A percentile compares a stretch with the other conserved stretches of the same genome.
Conservation (phyloP, 1,140 invertebrate genomes). For the Antheraea pernyi region DNA sequence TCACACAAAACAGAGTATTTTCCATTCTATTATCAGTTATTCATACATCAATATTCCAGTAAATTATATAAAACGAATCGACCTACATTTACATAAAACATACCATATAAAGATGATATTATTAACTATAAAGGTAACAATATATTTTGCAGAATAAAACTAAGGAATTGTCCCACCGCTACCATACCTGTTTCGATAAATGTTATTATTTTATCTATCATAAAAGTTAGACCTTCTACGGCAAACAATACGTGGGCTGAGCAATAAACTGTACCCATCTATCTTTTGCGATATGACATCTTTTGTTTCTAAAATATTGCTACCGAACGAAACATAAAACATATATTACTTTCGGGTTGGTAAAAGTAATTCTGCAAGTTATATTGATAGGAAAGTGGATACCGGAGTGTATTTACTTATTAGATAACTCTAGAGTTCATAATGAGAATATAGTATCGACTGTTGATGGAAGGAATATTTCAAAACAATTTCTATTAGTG, state of each 20-base stretch:
- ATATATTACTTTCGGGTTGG: neutral
- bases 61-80: too few species aligned
- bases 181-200: neutral
- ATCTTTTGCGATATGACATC: neutral
- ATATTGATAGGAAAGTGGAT: neutral
- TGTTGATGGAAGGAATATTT: too few species aligned
- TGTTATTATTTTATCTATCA: neutral
- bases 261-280: neutral
- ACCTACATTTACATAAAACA: too few species aligned
- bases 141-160: neutral
- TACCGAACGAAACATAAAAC: neutral
- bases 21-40: too few species aligned
- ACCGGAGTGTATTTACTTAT: neutral
- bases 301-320: neutral
- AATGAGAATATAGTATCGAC: too few species aligned
- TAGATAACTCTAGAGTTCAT: too few species aligned
- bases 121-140: too few species aligned
- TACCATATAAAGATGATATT: too few species aligned
- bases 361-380: neutral
- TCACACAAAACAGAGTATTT: too few species aligned
- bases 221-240: conserved; percentile 3
- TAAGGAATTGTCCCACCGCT: neutral
- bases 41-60: too few species aligned
- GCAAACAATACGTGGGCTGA: conserved; percentile 1
- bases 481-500: too few species aligned